phyloP scores from a whole-genome alignment of 2,797 vertebrate genomes.

The Tokudaia muenninki region DNA sequence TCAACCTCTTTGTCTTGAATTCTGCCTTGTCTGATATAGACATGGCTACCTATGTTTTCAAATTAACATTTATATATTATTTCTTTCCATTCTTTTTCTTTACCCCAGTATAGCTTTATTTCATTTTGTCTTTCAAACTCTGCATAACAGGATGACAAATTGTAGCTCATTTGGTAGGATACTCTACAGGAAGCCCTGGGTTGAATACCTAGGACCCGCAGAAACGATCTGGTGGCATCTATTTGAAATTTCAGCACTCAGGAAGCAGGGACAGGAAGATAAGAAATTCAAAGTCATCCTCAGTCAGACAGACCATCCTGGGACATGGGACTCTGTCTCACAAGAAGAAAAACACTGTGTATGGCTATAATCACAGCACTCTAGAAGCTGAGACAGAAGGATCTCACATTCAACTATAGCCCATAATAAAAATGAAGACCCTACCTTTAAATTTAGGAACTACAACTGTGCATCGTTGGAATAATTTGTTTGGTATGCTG shows the following conservation, averaged over 20 bases:
- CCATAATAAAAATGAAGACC: background rate
- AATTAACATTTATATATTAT: background rate
- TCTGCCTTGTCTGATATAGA: conserved; percentile 6
- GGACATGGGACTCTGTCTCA: background rate
- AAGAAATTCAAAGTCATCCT: background rate
- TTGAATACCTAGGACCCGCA: background rate
- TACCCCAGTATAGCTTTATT: background rate
- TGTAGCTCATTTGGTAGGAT: background rate
- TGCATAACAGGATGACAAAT: background rate
- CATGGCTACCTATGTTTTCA: background rate
- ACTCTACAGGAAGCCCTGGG: background rate
- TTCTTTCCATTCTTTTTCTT: conserved; percentile 8
- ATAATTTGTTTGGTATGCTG: background rate
- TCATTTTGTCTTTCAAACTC: background rate
- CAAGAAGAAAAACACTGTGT: background rate
- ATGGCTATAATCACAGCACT: background rate
- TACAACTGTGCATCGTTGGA: background rate
- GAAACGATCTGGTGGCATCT: background rate
- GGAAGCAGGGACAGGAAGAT: background rate
- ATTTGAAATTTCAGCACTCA: background rate
- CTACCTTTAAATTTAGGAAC: background rate
- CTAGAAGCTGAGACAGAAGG: background rate
- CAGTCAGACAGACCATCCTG: background rate
- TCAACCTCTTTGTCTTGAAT: background rate
- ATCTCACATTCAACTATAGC: background rate